These are phyloP conservation scores for Valencia hispanica DNA, from an alignment of 2,797 vertebrate species.

Conservation along the genomic window DNA sequence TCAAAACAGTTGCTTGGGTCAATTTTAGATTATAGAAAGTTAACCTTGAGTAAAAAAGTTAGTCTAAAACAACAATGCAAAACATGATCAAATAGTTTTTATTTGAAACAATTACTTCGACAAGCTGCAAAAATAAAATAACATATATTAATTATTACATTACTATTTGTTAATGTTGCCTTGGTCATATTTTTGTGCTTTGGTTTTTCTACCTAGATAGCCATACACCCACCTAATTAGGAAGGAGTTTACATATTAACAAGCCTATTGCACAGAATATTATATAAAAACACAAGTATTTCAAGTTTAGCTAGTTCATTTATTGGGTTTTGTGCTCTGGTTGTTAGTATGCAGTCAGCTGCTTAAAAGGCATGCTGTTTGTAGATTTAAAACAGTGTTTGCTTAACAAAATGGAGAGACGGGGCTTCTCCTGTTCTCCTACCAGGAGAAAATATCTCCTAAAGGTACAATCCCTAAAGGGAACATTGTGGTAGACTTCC, in stretches of 20 bases:
- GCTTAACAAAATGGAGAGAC: neutral
- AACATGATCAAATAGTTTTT: neutral
- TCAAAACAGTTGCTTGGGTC: neutral
- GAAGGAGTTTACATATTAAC: neutral
- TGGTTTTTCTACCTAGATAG: neutral
- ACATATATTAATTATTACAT: neutral
- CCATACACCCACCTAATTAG: neutral
- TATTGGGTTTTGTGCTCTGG: neutral
- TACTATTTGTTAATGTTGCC: neutral
- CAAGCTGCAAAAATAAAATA: neutral
- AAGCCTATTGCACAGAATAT: neutral
- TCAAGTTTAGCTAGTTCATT: neutral
- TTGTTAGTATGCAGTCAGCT: neutral
- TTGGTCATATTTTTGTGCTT: neutral
- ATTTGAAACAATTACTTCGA: neutral
- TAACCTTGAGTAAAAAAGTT: neutral
- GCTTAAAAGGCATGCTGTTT: neutral
- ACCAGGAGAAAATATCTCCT: neutral
- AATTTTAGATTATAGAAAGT: neutral
- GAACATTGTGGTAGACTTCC: neutral
- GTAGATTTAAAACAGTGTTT: neutral
- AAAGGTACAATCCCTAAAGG: no score
- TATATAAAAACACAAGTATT: neutral
- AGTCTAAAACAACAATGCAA: neutral
- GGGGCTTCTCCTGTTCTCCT: neutral